These are phyloP conservation scores for Thrips palmi DNA, from an alignment of 1,140 invertebrate species.

Conservation along the genomic window DNA sequence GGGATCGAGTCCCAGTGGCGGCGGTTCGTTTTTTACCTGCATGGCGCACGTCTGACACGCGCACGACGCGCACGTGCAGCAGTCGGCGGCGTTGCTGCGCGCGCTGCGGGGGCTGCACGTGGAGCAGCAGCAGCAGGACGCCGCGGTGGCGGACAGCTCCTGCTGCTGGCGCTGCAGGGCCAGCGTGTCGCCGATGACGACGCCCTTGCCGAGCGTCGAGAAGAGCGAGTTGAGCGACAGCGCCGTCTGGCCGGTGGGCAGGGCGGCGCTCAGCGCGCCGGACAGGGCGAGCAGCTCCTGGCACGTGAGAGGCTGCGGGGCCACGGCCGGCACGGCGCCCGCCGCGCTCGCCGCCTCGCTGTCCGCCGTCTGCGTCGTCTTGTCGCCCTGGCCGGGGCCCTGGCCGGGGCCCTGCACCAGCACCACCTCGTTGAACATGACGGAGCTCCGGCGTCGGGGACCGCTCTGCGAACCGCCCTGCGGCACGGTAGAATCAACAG, in stretches of 20 bases:
- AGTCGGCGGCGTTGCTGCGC: no score
- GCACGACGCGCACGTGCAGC: no score
- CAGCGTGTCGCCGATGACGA: conserved; percentile 23
- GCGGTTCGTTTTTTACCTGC: no score
- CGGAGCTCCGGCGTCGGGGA: conserved; percentile 47
- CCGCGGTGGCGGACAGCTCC: conserved; percentile 16
- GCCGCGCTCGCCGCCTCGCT: conserved; percentile 14
- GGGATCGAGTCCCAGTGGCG: no score
- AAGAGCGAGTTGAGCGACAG: conserved; percentile 66
- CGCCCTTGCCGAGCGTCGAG: conserved; percentile 53
- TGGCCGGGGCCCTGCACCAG: conserved; percentile 40
- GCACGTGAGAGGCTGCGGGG: conserved; percentile 52
- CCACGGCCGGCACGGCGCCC: neutral
- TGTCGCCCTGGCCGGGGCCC: conserved; percentile 56
- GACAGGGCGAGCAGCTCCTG: conserved; percentile 79
- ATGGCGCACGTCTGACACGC: no score
- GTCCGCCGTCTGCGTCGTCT: conserved; percentile 68
- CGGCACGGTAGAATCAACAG: no score
- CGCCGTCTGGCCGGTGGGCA: conserved; percentile 72
- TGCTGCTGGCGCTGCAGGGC: conserved; percentile 18
- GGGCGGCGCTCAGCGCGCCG: conserved; percentile 72
- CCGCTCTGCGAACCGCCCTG: conserved; percentile 24
- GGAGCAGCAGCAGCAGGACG: no score
- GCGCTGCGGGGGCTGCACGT: no score
- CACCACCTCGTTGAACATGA: conserved; percentile 75